Evolutionary conservation across 2,888 invertebrate species (phyloP).

Genomic region (Brenthis hecate): DNA sequence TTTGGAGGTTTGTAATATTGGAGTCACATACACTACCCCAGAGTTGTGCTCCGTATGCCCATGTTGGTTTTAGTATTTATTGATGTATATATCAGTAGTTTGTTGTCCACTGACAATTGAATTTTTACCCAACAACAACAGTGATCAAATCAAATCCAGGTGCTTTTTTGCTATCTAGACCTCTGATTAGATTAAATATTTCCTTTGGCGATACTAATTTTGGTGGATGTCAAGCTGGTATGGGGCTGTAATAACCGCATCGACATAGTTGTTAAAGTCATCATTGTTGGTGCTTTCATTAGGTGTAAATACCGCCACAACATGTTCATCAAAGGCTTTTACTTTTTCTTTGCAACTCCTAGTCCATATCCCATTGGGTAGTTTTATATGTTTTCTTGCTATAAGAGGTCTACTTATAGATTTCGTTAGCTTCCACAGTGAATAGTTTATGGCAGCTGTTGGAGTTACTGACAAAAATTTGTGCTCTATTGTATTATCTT

Average conservation of each 20-base stretch:
- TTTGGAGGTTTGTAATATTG: no score
- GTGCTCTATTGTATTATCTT: conserved; percentile 2
- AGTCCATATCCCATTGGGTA: neutral
- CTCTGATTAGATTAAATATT: neutral
- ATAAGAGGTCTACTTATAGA: conserved; percentile 19
- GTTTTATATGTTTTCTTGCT: neutral
- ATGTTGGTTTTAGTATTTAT: neutral
- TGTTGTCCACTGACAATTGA: neutral
- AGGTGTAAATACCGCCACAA: neutral
- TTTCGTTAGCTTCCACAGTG: conserved; percentile 34
- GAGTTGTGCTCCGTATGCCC: neutral
- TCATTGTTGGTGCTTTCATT: neutral
- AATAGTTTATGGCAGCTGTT: conserved; percentile 30
- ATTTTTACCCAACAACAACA: neutral
- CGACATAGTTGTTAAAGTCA: neutral
- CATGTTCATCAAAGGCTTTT: conserved; percentile 1
- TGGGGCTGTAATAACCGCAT: neutral
- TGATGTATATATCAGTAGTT: neutral
- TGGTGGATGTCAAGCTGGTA: neutral
- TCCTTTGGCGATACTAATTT: neutral
- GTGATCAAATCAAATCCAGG: conserved; percentile 23
- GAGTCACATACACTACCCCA: no score
- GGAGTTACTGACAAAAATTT: conserved; percentile 12
- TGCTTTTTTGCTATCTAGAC: neutral
- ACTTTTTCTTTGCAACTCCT: conserved; percentile 7